phyloP scores from a whole-genome alignment of 2,888 invertebrate genomes.

The Lasiommata megera region DNA sequence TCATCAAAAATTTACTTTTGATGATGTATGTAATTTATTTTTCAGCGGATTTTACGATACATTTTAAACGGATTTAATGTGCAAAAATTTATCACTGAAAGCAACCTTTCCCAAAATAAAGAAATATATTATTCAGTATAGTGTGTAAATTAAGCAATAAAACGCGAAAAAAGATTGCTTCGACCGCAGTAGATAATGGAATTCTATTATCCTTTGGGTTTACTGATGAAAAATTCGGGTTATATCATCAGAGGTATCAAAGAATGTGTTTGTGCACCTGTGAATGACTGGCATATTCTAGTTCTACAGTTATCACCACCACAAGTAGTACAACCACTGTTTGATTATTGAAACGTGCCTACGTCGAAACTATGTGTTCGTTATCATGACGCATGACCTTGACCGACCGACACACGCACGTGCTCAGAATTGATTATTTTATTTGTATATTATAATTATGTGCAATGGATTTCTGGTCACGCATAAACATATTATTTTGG shows the following conservation, averaged over 20 bases:
- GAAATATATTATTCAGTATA: no score
- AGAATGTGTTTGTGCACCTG: not conserved
- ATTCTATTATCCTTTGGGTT: no score
- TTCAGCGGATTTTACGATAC: no score
- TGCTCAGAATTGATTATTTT: not conserved
- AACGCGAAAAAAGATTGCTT: no score
- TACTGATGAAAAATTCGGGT: not conserved
- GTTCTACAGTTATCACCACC: not conserved
- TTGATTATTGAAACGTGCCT: conserved; percentile 1
- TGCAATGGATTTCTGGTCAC: not conserved
- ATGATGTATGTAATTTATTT: no score
- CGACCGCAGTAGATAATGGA: no score
- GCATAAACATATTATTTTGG: not conserved
- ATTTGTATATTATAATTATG: not conserved
- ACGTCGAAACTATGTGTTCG: not conserved
- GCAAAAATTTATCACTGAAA: no score
- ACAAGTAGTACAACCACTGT: not conserved
- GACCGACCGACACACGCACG: conserved; percentile 2
- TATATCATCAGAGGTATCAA: not conserved
- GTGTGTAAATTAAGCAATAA: no score
- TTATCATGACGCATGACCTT: conserved; percentile 10
- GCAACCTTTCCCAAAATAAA: no score
- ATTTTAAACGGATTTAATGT: no score
- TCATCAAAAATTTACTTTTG: no score
- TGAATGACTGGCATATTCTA: not conserved